A percentile compares a stretch with the other conserved stretches of the same genome.
Conservation (phyloP, 2,888 invertebrate species). For the Andricus quercusramuli region DNA sequence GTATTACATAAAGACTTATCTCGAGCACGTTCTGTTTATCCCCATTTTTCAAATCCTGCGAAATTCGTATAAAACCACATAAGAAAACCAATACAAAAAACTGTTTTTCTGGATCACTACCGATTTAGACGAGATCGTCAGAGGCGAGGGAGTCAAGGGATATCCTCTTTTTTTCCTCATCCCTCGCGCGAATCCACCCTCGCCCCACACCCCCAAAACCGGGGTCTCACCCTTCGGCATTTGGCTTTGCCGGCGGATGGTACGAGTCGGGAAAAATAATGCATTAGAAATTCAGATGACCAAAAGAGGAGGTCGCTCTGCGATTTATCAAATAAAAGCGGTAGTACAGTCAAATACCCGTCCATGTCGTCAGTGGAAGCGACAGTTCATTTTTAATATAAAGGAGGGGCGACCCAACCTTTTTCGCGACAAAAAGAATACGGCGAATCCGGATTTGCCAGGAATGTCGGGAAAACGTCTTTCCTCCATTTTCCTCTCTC, state of each 20-base stretch:
- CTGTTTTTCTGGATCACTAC: not conserved
- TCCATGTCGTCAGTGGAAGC: slow-evolving; percentile 76
- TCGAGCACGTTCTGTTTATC: not conserved
- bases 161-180: slow-evolving; percentile 32
- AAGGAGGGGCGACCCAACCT: slow-evolving; percentile 61
- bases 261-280: slow-evolving; percentile 67
- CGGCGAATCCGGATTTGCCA: slow-evolving; percentile 47
- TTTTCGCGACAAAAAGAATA: slow-evolving; percentile 60
- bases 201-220: not conserved
- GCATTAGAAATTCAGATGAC: slow-evolving; percentile 79
- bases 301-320: slow-evolving; percentile 69
- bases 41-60: not conserved
- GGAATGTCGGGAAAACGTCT: slow-evolving; percentile 33
- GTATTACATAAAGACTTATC: not conserved
- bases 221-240: slow-evolving; percentile 53
- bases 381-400: slow-evolving; percentile 79
- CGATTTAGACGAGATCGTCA: slow-evolving; percentile 5
- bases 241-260: slow-evolving; percentile 55
- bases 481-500: slow-evolving; percentile 22
- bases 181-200: slow-evolving; percentile 49
- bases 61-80: not conserved
- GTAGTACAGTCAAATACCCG: slow-evolving; percentile 76
- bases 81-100: not conserved
- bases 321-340: slow-evolving; percentile 77
- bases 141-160: slow-evolving; percentile 16